Base-by-base conservation (phyloP, 2,797 vertebrate genomes). In the Amblyopsis hoosieri region DNA sequence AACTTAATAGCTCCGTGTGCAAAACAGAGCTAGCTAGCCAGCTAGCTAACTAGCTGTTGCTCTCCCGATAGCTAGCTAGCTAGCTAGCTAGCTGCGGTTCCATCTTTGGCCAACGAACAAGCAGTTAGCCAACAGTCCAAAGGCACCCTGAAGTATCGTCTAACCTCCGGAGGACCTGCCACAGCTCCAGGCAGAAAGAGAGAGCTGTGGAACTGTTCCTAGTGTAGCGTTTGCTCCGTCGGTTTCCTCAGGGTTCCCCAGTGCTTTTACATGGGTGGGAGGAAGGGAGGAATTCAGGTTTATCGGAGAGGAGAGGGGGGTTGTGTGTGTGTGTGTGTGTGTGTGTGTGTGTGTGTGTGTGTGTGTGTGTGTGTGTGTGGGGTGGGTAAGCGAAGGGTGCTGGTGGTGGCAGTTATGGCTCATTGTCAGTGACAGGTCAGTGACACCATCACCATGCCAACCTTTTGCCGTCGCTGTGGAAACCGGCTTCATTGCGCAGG, bases 401-500 rank as follows among this genome's bases (percentile, higher is more conserved):
- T 23, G 23, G 23, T 23, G 23, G 23, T 23, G 23, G 23, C 67
- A 59, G 78, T 72, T 73, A 51, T 57, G 75, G 68, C 80, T 88
- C 82, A 85, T 88, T 88, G 85, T 88, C 82, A 23, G 87, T 83
- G 82, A 84, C 11, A 54, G 85, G 85, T 91, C 87, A 91, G 59
- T 85, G 85, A 90, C 86, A 87, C 86, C 63, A 77, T 90, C 87
- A 77, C 87, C 86, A 88, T 90, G 84, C 85, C 88, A 89, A 89
- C 87, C 82, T 72, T 19, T 67, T 62, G 68, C 73, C 6, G 84
- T 89, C 33, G 60, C 85, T 83, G 87, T 89, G 82, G 87, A 88
- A 85, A 90, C 89, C 61, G 1, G 60, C 74, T 80, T 86, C 82
- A 89, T 80, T 79, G 75, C 81, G 80, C 77, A 57, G 69, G 17